phyloP scores from a whole-genome alignment of 2,888 invertebrate species.

The Buathra laborator region DNA sequence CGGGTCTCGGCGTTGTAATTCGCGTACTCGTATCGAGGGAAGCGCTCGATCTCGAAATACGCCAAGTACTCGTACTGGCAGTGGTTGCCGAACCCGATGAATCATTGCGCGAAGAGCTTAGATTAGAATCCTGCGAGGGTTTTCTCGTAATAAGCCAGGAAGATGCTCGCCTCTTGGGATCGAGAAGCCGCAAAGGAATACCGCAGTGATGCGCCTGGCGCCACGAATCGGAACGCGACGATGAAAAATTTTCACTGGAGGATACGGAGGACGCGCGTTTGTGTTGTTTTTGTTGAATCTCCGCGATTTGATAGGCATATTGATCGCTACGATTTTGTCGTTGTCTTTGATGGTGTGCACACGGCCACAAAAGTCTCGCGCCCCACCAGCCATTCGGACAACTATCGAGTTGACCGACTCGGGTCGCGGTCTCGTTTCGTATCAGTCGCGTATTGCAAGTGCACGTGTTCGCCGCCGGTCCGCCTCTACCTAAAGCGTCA shows the following conservation, averaged over 20 bases:
- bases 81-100: conserved; percentile 96
- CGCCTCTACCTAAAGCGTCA: not conserved
- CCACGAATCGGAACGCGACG: conserved; percentile 92
- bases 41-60: conserved; percentile 94
- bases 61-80: conserved; percentile 95
- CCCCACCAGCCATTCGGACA: conserved; percentile 49
- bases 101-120: conserved; percentile 96
- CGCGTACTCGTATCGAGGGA: conserved; percentile 86
- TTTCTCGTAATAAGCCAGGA: conserved; percentile 97
- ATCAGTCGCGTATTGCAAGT: conserved; percentile 87
- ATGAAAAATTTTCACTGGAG: conserved; percentile 96
- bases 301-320: conserved; percentile 91
- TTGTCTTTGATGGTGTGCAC: conserved; percentile 82
- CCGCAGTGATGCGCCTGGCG: conserved; percentile 91
- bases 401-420: conserved; percentile 45
- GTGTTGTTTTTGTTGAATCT: conserved; percentile 91
- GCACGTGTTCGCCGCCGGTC: conserved; percentile 81
- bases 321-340: conserved; percentile 87
- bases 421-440: conserved; percentile 80
- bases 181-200: conserved; percentile 91
- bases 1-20: conserved; percentile 77
- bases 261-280: conserved; percentile 94
- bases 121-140: conserved; percentile 96
- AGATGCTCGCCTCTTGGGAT: conserved; percentile 92
- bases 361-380: conserved; percentile 81